Conservation (phyloP, 2,113 vertebrate genomes). For the Callipepla californica region DNA sequence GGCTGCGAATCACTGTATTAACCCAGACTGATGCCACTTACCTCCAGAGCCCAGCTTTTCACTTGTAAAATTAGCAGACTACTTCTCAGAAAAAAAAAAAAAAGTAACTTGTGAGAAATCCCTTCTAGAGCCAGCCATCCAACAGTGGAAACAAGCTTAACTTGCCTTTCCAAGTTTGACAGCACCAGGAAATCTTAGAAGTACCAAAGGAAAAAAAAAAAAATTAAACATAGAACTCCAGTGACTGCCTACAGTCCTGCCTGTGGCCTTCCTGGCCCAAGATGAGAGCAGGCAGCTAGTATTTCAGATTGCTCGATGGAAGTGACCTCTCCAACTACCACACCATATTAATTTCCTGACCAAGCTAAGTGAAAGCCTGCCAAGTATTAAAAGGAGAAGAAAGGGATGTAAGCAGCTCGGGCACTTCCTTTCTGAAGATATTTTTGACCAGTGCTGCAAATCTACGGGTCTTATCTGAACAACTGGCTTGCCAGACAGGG, state of each 20-base stretch:
- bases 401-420: background rate
- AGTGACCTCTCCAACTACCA: conserved; percentile 5
- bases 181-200: background rate
- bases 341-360: conserved; percentile 19
- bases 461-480: background rate
- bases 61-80: background rate
- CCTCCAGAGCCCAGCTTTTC: background rate
- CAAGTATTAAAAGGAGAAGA: conserved; percentile 26
- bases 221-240: background rate
- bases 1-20: background rate
- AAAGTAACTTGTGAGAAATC: background rate
- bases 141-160: background rate
- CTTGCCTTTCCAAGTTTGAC: background rate
- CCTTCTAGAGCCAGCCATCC: background rate
- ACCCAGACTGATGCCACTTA: background rate
- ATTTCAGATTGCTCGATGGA: background rate
- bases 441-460: background rate
- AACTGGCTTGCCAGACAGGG: background rate
- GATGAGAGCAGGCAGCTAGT: conserved; percentile 15
- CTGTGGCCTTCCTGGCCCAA: background rate
- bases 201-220: background rate
- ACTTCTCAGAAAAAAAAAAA: background rate
- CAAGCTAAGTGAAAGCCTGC: conserved; percentile 32
- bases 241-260: background rate
- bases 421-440: conserved; percentile 48